Evolutionary conservation across 2,888 invertebrate genomes (phyloP).

Genomic region (Lypha dubia): DNA sequence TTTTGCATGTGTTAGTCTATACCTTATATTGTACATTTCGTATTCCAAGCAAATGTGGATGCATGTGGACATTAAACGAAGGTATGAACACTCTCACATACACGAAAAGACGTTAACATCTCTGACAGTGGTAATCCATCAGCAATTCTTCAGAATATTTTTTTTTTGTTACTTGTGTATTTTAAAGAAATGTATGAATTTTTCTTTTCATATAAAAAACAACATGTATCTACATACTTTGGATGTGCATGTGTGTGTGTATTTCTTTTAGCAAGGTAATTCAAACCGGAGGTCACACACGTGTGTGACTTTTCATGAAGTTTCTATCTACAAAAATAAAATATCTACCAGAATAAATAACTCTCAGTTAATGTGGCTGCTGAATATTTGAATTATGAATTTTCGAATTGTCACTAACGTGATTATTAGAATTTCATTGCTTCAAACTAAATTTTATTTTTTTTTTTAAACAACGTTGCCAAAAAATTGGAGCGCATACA

Average conservation of each 20-base stretch:
- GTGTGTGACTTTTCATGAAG: constrained; percentile 62
- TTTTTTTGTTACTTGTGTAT: constrained; percentile 31
- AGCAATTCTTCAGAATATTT: constrained; percentile 68
- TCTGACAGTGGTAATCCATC: constrained; percentile 67
- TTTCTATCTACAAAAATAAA: constrained; percentile 1
- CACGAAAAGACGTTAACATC: constrained; percentile 38
- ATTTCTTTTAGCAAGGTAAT: constrained; percentile 14
- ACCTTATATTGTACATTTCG: constrained; percentile 42
- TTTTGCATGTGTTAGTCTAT: constrained; percentile 18
- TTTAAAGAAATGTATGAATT: constrained; percentile 36
- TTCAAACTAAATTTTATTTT: neutral
- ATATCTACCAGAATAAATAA: neutral
- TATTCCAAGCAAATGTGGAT: constrained; percentile 22
- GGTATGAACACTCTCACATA: neutral
- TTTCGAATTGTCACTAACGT: constrained; percentile 34
- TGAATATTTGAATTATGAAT: constrained; percentile 23
- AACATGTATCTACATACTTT: neutral
- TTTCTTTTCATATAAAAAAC: constrained; percentile 3
- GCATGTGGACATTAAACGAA: constrained; percentile 9
- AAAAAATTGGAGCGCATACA: constrained; percentile 3
- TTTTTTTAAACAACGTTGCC: too few species aligned
- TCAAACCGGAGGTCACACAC: constrained; percentile 66
- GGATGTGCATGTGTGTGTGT: neutral
- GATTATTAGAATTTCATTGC: constrained; percentile 50
- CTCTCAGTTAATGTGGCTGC: neutral